A percentile compares a stretch with the other conserved stretches of the same genome.
These are phyloP conservation scores for Drosophila sproati DNA, from an alignment of 1,140 invertebrate species.

Conservation along the genomic window DNA sequence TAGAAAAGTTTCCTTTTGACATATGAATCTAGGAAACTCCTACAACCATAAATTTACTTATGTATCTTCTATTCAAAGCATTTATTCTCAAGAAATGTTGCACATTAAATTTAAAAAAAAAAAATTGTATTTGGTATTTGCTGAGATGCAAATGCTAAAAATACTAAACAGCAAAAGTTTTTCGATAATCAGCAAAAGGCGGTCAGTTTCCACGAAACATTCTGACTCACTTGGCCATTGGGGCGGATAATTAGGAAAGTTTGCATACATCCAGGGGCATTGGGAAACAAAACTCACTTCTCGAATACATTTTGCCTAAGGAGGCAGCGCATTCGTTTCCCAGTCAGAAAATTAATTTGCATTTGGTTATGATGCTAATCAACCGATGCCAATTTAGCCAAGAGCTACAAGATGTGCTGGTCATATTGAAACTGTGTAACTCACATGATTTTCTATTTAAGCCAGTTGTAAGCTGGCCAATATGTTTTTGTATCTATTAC, in stretches of 20 bases:
- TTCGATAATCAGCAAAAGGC: conserved; percentile 1
- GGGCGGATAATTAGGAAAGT: conserved; percentile 76
- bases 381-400: conserved; percentile 1
- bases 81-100: conserved; percentile 28
- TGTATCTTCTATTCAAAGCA: conserved; percentile 5
- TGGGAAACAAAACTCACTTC: conserved; percentile 14
- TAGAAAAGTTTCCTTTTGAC: too few species aligned
- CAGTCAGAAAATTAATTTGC: conserved; percentile 16
- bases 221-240: conserved; percentile 37
- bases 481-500: background rate
- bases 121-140: conserved; percentile 37
- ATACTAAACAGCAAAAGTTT: conserved; percentile 57
- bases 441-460: background rate
- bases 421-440: background rate
- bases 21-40: too few species aligned
- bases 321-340: background rate
- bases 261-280: conserved; percentile 49
- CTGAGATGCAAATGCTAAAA: conserved; percentile 6
- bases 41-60: background rate
- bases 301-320: background rate
- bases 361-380: background rate
- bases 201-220: background rate
- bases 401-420: background rate
- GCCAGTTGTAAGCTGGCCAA: background rate
- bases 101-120: conserved; percentile 56